Percentiles rank a stretch among this genome's conserved stretches.
These are phyloP conservation scores for Mellivora capensis DNA, from an alignment of 2,113 vertebrate genomes.

Conservation along the genomic window DNA sequence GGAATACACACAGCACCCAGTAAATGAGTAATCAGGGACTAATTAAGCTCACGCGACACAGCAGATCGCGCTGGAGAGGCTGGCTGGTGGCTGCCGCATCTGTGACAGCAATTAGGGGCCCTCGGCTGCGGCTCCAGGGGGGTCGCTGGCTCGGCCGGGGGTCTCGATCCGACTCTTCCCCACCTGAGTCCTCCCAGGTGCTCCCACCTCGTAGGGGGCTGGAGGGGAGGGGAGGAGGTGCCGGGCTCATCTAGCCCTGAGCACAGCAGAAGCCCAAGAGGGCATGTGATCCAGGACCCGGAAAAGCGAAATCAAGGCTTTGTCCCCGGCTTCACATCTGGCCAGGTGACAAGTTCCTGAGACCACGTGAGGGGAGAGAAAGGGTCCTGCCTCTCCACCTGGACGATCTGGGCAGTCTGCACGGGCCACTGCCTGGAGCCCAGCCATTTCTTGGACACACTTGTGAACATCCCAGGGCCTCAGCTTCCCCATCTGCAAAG, in stretches of 20 bases:
- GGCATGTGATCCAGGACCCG: neutral
- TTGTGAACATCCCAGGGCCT: neutral
- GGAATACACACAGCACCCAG: slow-evolving; percentile 72
- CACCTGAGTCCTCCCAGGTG: neutral
- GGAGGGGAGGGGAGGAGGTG: neutral
- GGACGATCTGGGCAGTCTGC: fast-evolving
- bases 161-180: neutral
- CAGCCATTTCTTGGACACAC: neutral
- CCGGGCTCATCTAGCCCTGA: neutral
- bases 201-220: neutral
- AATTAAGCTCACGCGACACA: slow-evolving; percentile 62
- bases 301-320: neutral
- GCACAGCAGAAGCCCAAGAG: neutral
- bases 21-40: slow-evolving; percentile 76
- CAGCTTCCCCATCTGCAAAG: neutral
- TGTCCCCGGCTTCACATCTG: neutral
- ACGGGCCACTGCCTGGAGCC: neutral
- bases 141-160: neutral
- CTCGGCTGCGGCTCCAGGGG: neutral
- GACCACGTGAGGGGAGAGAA: neutral
- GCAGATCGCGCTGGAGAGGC: slow-evolving; percentile 34
- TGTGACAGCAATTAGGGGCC: slow-evolving; percentile 67
- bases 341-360: neutral
- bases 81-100: slow-evolving; percentile 61
- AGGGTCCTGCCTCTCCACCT: fast-evolving